Evolutionary conservation across 2,888 invertebrate genomes (phyloP).

Genomic region (Orthosia cruda): DNA sequence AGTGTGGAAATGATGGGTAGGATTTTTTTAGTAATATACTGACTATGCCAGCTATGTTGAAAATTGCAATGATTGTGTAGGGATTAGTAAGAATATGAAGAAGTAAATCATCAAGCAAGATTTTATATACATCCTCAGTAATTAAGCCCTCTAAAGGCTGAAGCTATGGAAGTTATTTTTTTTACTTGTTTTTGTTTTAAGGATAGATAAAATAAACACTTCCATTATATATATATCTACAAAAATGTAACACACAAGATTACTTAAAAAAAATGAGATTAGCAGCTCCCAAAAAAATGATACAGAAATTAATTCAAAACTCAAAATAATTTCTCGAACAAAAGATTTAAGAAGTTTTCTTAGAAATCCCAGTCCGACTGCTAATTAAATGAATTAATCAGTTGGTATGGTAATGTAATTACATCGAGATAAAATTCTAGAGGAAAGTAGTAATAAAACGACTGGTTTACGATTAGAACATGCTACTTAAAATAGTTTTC

Average conservation of each 20-base stretch:
- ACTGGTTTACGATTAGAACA: slow-evolving; percentile 57
- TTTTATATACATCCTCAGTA: neutral
- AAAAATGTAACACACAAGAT: neutral
- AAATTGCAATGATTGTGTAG: neutral
- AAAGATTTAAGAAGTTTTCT: slow-evolving; percentile 36
- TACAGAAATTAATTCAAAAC: slow-evolving; percentile 14
- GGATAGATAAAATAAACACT: neutral
- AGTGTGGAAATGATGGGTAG: neutral
- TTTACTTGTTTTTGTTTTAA: no score
- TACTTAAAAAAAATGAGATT: neutral
- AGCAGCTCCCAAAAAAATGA: slow-evolving; percentile 3
- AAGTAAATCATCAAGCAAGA: neutral
- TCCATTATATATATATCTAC: no score
- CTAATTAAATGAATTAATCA: slow-evolving; percentile 67
- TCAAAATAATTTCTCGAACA: slow-evolving; percentile 45
- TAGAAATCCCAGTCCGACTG: slow-evolving; percentile 36
- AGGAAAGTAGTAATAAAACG: slow-evolving; percentile 63
- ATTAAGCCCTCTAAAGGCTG: no score
- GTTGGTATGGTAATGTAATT: slow-evolving; percentile 66
- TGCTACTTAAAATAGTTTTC: slow-evolving; percentile 49
- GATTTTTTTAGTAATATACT: neutral
- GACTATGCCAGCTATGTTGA: no score
- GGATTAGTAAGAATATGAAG: neutral
- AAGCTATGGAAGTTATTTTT: no score
- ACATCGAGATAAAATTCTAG: slow-evolving; percentile 56